Evolutionary conservation across 2,888 invertebrate species (phyloP), one percentile per base, ranked within the genome.

Genomic region (Pardosa pseudoannulata): DNA sequence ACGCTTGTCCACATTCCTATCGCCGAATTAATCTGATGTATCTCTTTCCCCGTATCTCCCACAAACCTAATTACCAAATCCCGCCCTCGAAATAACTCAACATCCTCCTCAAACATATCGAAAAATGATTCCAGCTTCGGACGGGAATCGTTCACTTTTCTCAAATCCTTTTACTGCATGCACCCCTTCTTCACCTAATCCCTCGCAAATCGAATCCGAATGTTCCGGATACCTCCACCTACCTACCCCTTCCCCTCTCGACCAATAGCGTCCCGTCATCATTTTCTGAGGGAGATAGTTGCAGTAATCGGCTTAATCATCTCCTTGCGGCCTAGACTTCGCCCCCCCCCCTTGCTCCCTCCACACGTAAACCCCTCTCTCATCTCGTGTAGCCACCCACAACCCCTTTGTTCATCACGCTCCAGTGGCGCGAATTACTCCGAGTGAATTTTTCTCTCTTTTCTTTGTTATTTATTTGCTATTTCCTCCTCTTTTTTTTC

Each of bases 291-390:
- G 46, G 68, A 76, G 56, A 70, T 71, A 64, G 31, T 76, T 76
- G 71, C 76, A 29, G 83, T 85, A 85, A 85, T 85, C 83, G 83
- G 83, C 83, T 85, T 85, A 85, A 85, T 85, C 83, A 85, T 85
- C 83, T 67, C 71, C 83, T 78, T 83, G 82, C 41, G 82, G 82
- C 56, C 76, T 36, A 32, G 27, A 32, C 41, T 23, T 31, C 65
- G 19, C 23, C 23, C 68, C 16, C 27, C 62, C 72, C n/a, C 73
- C n/a, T n/a, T n/a, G n/a, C n/a, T n/a, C 31, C 13, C 32, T 13
- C 27, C 71, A n/a, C 29, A 28, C n/a, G n/a, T n/a, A n/a, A n/a
- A n/a, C n/a, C n/a, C n/a, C 19, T 46, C 11, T 13, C 16, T 46
- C 41, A 46, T 16, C 41, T 46, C 41, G 3, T 56, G 3, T 56